Conservation (phyloP, 2,888 invertebrate species). For the Andrena praecox region DNA sequence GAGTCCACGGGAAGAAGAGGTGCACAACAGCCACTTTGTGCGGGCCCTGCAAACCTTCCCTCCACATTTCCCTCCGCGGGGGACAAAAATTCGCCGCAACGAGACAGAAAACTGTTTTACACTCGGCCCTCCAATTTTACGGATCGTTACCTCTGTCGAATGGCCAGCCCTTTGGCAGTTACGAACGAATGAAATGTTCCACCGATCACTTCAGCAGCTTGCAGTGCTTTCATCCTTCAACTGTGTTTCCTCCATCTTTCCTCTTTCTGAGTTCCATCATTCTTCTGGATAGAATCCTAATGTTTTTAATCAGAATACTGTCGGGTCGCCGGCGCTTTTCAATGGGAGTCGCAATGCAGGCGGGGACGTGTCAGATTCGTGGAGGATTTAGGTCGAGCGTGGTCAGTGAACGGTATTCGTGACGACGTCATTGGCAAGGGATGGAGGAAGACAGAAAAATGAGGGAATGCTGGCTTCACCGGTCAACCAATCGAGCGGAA, state of each 20-base stretch:
- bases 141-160: conserved; percentile 4
- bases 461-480: conserved; percentile 61
- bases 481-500: conserved; percentile 77
- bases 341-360: conserved; percentile 30
- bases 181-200: conserved; percentile 19
- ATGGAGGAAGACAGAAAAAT: conserved; percentile 61
- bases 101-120: background rate
- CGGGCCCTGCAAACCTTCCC: background rate
- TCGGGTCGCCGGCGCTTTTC: too few species aligned
- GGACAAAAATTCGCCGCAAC: background rate
- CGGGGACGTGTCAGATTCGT: conserved; percentile 31
- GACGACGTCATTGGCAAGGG: conserved; percentile 9
- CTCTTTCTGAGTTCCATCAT: too few species aligned
- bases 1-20: conserved; percentile 1
- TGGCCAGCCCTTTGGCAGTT: conserved; percentile 4
- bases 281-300: too few species aligned
- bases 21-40: conserved; percentile 45
- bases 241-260: too few species aligned
- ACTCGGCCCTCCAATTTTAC: conserved; percentile 9
- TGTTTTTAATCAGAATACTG: too few species aligned
- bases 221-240: background rate
- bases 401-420: conserved; percentile 33
- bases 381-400: conserved; percentile 65
- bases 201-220: conserved; percentile 2
- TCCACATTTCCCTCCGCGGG: background rate